Base-by-base conservation (phyloP, 2,888 invertebrate species). In the Melinopterus prodromus region DNA sequence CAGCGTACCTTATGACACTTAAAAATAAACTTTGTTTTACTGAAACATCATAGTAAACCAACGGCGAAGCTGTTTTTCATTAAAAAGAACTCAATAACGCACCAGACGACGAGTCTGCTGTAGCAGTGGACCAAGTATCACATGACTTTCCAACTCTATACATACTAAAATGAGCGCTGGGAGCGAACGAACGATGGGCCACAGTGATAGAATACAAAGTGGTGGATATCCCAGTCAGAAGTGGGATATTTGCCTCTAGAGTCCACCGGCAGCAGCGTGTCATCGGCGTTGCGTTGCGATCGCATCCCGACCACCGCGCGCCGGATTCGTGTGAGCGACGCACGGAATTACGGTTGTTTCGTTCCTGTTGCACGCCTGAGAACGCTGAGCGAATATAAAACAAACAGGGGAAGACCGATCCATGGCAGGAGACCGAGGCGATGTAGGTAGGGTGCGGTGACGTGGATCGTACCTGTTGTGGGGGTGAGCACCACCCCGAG, bases 301-400 rank as follows among this genome's bases (percentile, higher is more conserved):
- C 2, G 26, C 53, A 6, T 9, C 53, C 53, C 7, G 53, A 53
- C 53, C 53, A 12, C 53, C 7, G 53, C 53, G 53, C 53, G 12
- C 3, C 26, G 53, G 53, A 53, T 1, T 7, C 12, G 2, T 53
- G 53, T 53, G 53, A 53, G 53, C 5, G 53, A 53, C 53, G 12
- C 53, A 53, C 53, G 53, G 53, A 53, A 53, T 53, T 53, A 53
- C 53, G 53, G 53, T 53, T 53, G 53, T 53, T 53, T 53, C 53
- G 53, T 53, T 53, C 53, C 53, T 53, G 53, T 53, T 53, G 53
- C 7, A 53, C 53, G 53, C 53, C 12, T 12, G 53, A 53, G 53
- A 12, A 53, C 53, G 53, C 53, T 12, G 5, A 53, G 3, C 53
- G 53, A 53, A 53, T 53, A 53, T 53, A 53, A 53, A 53, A 53